phyloP scores from a whole-genome alignment of 2,888 invertebrate genomes.

The Nomada goodeniana region DNA sequence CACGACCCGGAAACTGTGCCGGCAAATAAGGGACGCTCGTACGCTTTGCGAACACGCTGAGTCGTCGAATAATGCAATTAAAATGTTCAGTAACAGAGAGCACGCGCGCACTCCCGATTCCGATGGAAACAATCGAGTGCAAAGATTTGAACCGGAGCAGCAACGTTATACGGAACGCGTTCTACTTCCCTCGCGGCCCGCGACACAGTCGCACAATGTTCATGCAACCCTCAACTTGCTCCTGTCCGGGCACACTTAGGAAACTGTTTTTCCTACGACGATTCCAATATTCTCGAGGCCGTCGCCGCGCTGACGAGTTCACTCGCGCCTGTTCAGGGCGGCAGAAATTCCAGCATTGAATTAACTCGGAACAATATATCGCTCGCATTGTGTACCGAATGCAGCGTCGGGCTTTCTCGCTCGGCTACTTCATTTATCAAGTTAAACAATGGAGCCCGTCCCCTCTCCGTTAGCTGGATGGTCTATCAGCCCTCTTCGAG shows the following conservation, averaged over 20 bases:
- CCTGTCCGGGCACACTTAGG: not conserved
- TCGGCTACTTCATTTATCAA: slow-evolving; percentile 80
- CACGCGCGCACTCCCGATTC: not conserved
- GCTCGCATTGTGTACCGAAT: slow-evolving; percentile 72
- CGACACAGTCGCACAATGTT: too few relatives aligned
- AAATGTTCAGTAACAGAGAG: not conserved
- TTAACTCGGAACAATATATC: slow-evolving; percentile 75
- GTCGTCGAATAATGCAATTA: not conserved
- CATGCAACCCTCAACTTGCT: too few relatives aligned
- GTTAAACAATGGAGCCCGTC: slow-evolving; percentile 77
- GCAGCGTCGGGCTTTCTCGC: slow-evolving; percentile 67
- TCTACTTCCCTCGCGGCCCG: too few relatives aligned
- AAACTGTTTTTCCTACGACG: slow-evolving; percentile 4
- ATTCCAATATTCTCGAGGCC: slow-evolving; percentile 10
- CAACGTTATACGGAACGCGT: too few relatives aligned
- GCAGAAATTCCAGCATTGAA: slow-evolving; percentile 72
- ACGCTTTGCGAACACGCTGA: not conserved
- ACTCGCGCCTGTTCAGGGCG: slow-evolving; percentile 13
- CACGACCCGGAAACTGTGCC: slow-evolving; percentile 19
- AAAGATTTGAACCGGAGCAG: too few relatives aligned
- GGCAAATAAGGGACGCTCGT: slow-evolving; percentile 8
- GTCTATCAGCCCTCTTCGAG: slow-evolving; percentile 59
- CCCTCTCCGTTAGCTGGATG: slow-evolving; percentile 45
- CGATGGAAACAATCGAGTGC: too few relatives aligned
- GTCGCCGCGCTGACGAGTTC: not conserved